Percentiles rank a stretch among this genome's conserved stretches.
phyloP scores from a whole-genome alignment of 2,113 vertebrate genomes.

The Scopus umbretta region DNA sequence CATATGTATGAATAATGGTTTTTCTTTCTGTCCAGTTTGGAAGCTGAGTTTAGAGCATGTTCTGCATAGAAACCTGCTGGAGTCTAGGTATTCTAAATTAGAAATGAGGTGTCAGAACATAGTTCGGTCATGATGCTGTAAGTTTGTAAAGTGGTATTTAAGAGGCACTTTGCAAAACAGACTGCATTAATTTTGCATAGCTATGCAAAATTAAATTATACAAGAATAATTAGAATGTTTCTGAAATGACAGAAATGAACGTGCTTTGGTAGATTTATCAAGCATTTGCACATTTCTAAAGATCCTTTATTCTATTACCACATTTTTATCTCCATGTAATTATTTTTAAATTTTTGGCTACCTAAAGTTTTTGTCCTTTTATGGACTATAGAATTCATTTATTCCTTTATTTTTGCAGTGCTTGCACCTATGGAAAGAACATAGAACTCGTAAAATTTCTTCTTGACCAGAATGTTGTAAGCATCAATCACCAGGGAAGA shows the following conservation, averaged over 20 bases:
- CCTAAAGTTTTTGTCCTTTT: not conserved
- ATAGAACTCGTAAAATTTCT: constrained; percentile 91
- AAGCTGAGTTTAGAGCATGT: not conserved
- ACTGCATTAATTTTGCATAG: not conserved
- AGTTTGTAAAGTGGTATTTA: not conserved
- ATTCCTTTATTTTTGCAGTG: constrained; percentile 68
- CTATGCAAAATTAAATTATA: not conserved
- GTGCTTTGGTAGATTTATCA: not conserved
- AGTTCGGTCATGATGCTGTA: not conserved
- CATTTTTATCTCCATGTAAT: not conserved
- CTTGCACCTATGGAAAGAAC: constrained; percentile 91
- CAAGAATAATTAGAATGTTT: not conserved
- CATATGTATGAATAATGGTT: not conserved
- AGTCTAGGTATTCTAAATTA: not conserved
- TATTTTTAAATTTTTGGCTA: not conserved
- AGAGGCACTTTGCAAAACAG: not conserved
- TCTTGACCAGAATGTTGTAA: constrained; percentile 85
- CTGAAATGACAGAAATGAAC: not conserved
- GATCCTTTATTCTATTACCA: not conserved
- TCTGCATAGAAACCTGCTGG: not conserved
- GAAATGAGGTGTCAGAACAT: not conserved
- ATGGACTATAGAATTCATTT: not conserved
- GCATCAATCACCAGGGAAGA: constrained; percentile 91
- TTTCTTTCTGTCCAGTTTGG: not conserved
- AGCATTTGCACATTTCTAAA: not conserved